Conservation (phyloP, 1,140 invertebrate species). For the Lordiphosa collinella region DNA sequence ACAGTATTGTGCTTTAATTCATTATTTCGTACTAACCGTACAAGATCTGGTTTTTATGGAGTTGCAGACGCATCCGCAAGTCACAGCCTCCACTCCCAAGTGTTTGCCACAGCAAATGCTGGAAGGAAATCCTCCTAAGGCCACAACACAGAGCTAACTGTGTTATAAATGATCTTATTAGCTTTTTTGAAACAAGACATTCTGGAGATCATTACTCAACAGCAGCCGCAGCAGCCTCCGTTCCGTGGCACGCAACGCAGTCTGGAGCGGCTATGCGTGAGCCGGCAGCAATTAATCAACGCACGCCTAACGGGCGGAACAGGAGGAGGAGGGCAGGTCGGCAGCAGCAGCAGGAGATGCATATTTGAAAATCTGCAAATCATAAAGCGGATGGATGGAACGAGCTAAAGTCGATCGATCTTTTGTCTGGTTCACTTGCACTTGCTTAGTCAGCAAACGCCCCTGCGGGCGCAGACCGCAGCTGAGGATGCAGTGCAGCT, state of each 20-base stretch:
- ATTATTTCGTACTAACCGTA: too few relatives aligned
- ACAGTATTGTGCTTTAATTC: too few relatives aligned
- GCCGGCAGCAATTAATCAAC: slow-evolving; percentile 74
- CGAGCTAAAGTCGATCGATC: slow-evolving; percentile 8
- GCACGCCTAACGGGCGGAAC: slow-evolving; percentile 54
- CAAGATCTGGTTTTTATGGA: too few relatives aligned
- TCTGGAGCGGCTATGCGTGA: slow-evolving; percentile 48
- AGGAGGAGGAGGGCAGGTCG: slow-evolving; percentile 10
- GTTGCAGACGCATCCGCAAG: too few relatives aligned
- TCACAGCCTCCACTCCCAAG: slow-evolving; percentile 14
- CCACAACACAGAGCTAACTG: slow-evolving; percentile 62
- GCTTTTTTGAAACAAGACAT: slow-evolving; percentile 77
- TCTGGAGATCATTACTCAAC: slow-evolving; percentile 72
- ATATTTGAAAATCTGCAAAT: slow-evolving; percentile 78
- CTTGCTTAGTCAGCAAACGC: slow-evolving; percentile 12
- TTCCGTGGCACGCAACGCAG: slow-evolving; percentile 40
- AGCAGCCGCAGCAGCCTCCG: slow-evolving; percentile 10
- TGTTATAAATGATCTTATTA: slow-evolving; percentile 78
- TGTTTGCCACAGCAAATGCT: background rate
- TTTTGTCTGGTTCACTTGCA: slow-evolving; percentile 7
- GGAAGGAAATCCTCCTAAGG: slow-evolving; percentile 6
- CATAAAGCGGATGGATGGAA: slow-evolving; percentile 51
- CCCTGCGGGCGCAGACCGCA: background rate
- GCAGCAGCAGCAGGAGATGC: slow-evolving; percentile 60
- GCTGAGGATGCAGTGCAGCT: slow-evolving; percentile 10